Evolutionary conservation across 23 tunicate genomes (phyloP).

Genomic region (Pegea sp.): DNA sequence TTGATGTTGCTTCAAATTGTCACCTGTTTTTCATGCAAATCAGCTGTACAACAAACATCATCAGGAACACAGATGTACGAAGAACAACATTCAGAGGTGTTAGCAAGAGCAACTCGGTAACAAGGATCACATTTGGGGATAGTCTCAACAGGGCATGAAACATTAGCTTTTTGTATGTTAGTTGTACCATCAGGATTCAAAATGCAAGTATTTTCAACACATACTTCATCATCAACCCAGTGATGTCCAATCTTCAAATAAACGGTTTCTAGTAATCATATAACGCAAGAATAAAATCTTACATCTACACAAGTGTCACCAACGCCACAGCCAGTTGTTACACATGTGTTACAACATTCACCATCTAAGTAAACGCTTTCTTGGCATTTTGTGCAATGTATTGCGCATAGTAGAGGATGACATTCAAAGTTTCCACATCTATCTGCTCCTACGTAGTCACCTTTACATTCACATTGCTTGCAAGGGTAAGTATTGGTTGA

Average conservation of each 20-base stretch:
- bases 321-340: constrained; percentile 21
- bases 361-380: constrained; percentile 22
- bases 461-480: constrained; percentile 40
- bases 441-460: constrained; percentile 2
- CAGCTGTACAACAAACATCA: constrained; percentile 63
- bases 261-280: too few species aligned
- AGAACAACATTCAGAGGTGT: constrained; percentile 33
- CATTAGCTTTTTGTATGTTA: constrained; percentile 2
- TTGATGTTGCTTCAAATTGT: too few species aligned
- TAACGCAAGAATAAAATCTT: too few species aligned
- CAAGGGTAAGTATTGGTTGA: too few species aligned
- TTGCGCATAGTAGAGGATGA: constrained; percentile 10
- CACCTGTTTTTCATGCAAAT: constrained; percentile 31
- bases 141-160: constrained; percentile 16
- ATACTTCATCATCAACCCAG: constrained; percentile 18
- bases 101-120: constrained; percentile 6
- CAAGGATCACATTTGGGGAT: constrained; percentile 28
- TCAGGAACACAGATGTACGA: constrained; percentile 51
- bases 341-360: constrained; percentile 70
- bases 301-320: too few species aligned
- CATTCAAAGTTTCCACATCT: constrained; percentile 44
- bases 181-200: constrained; percentile 14
- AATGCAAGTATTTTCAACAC: constrained; percentile 13
- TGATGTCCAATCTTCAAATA: constrained; percentile 29
- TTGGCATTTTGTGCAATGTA: constrained; percentile 47